A percentile compares a stretch with the other conserved stretches of the same genome.
Evolutionary conservation across 35 echinoderm and acorn worm genomes (phyloP).

Genomic region (Acanthaster planci): DNA sequence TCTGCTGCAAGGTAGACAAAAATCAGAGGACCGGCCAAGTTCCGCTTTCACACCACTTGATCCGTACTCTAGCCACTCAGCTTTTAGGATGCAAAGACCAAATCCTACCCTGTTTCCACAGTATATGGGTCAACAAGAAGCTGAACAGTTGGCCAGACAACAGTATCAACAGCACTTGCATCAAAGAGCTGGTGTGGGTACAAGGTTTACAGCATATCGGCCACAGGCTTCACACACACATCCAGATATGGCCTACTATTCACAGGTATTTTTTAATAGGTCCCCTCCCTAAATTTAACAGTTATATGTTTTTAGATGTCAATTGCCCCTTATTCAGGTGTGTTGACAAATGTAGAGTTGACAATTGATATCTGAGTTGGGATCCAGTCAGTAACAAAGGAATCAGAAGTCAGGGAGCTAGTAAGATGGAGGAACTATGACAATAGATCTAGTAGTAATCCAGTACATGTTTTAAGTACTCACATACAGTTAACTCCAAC

Average conservation of each 20-base stretch:
- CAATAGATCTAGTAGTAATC: not conserved
- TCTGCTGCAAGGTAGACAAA: not conserved
- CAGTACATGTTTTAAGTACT: too few species aligned
- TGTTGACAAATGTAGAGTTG: not conserved
- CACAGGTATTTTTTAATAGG: not conserved
- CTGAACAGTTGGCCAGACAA: not conserved
- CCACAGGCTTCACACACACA: not conserved
- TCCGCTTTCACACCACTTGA: constrained; percentile 19
- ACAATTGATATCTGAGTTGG: not conserved
- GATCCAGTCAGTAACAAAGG: not conserved
- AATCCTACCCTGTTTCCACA: not conserved
- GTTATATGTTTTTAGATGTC: not conserved
- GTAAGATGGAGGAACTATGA: not conserved
- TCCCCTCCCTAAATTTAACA: not conserved
- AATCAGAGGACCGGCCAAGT: not conserved
- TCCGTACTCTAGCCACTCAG: constrained; percentile 1
- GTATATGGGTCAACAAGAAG: constrained; percentile 6
- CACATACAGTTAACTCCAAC: too few species aligned
- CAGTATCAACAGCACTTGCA: constrained; percentile 23
- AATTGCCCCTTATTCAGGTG: not conserved
- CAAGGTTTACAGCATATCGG: not conserved
- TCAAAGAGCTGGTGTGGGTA: constrained; percentile 5
- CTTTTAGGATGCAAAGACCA: constrained; percentile 15
- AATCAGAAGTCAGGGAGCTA: not conserved
- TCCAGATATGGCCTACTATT: constrained; percentile 6